Conservation (phyloP, 2,113 vertebrate genomes). For the Camelus bactrianus region DNA sequence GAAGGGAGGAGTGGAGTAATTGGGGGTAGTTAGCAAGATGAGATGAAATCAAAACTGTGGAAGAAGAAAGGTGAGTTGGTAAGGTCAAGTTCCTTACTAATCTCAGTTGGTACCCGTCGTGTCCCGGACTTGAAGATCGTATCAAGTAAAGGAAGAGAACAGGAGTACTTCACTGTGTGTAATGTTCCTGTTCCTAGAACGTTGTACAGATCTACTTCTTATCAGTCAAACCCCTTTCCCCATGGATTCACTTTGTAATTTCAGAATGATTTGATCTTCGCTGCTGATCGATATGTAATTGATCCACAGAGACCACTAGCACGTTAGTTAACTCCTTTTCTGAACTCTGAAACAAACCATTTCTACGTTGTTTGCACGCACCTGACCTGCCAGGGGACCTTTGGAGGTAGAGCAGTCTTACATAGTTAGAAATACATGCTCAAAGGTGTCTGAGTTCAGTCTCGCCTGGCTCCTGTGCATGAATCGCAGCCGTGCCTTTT, state of each 20-base stretch:
- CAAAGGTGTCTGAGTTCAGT: not conserved
- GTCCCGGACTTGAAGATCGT: not conserved
- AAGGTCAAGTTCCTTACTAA: not conserved
- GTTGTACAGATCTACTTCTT: not conserved
- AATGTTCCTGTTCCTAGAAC: not conserved
- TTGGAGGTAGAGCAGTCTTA: not conserved
- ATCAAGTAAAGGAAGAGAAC: not conserved
- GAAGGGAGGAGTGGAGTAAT: not conserved
- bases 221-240: not conserved
- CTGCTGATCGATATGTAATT: not conserved
- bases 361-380: not conserved
- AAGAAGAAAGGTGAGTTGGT: not conserved
- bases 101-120: not conserved
- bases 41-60: not conserved
- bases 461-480: not conserved
- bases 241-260: not conserved
- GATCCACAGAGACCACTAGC: not conserved
- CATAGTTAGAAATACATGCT: not conserved
- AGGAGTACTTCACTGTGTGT: not conserved
- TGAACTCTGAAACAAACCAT: not conserved
- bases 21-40: not conserved
- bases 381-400: not conserved
- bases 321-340: not conserved
- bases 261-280: not conserved
- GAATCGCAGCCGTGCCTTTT: not conserved